phyloP scores from a whole-genome alignment of 2,113 vertebrate genomes.

The Gnathonemus longibarbis region DNA sequence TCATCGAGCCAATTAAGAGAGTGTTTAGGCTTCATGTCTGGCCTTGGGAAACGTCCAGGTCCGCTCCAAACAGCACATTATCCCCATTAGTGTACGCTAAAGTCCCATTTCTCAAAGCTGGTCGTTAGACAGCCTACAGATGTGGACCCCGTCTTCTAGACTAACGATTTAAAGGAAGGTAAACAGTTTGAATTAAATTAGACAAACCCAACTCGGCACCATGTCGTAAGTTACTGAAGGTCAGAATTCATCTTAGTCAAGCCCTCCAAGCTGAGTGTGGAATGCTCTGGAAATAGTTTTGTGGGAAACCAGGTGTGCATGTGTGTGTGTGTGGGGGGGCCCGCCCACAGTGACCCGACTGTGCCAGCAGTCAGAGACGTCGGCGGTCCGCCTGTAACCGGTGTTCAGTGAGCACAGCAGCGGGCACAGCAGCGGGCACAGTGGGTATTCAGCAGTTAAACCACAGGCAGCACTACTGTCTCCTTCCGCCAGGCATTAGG shows the following conservation, averaged over 20 bases:
- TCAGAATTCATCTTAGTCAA: not conserved
- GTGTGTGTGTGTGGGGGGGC: conserved; percentile 15
- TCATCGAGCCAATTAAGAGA: not conserved
- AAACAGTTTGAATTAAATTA: not conserved
- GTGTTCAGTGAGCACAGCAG: not conserved
- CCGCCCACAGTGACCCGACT: conserved; percentile 25
- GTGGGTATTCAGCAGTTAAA: not conserved
- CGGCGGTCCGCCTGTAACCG: not conserved
- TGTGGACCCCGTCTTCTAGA: not conserved
- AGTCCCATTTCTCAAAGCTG: not conserved
- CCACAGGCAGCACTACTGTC: not conserved
- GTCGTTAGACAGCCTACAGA: not conserved
- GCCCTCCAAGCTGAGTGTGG: not conserved
- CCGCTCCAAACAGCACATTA: not conserved
- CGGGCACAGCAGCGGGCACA: not conserved
- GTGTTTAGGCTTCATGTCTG: not conserved
- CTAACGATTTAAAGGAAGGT: not conserved
- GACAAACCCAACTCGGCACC: not conserved
- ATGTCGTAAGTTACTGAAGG: not conserved
- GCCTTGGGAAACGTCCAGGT: not conserved
- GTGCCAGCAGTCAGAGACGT: not conserved
- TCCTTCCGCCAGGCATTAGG: not conserved
- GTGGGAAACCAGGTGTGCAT: conserved; percentile 51
- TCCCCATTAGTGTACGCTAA: too few relatives aligned
- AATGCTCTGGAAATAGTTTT: conserved; percentile 20